Evolutionary conservation across 2,797 vertebrate genomes (phyloP), one percentile per base, ranked within the genome.

Genomic region (Morus bassanus): DNA sequence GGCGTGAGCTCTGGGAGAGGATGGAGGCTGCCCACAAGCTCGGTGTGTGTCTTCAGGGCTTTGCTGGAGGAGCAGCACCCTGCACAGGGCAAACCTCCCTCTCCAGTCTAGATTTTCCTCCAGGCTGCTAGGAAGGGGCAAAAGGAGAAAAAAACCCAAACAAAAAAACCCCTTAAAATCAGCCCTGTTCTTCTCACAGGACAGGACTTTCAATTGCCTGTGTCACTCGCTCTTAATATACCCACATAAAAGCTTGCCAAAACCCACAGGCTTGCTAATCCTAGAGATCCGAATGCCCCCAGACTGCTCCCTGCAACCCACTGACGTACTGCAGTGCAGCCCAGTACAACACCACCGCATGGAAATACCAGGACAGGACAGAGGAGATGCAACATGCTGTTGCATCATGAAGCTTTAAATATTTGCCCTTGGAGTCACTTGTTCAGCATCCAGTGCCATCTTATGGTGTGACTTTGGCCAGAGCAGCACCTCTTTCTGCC

Each of bases 281-380:
- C 33, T 35, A 39, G 33, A 76, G 70, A 85, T n/a, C 18, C 3
- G 3, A 86, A 53, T 64, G 53, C 11, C 54, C 56, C 31, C 35
- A 12, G 27, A 59, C 51, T 24, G 35, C 33, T 85, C 65, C 46
- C 77, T 54, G 48, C 0, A 0, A 85, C 24, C 59, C 4, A 2
- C 31, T n/a, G 48, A 41, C 1, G 1, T 14, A 18, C 18, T 14
- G 19, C 5, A 5, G 33, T 64, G 46, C 30, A 68, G 75, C 39
- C 67, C 3, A 0, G 18, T 22, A 31, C 27, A 33, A 53, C 59
- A 24, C 4, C 16, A 23, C 14, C 1, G 4, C 37, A 18, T 1
- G 1, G 51, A 37, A 89, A 63, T 21, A 48, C 9, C 7, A 3
- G n/a, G 35, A 28, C 8, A 3, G 37, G 35, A 28, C 13, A 69